Conservation (phyloP, 1,140 invertebrate genomes). For the Hesperophylax magnus region DNA sequence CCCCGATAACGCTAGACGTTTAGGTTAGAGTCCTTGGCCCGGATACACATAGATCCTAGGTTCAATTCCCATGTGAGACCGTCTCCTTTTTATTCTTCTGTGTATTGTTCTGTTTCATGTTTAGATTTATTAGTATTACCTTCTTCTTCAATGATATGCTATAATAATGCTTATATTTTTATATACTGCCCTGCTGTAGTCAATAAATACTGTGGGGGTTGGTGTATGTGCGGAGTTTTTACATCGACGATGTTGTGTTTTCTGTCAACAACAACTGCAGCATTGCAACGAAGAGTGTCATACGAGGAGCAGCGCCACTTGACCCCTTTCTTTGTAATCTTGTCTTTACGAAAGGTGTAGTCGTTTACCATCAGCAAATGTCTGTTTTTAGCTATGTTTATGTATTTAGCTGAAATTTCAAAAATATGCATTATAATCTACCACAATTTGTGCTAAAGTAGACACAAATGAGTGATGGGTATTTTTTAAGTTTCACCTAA, state of each 20-base stretch:
- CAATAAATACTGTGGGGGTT: conserved; percentile 3
- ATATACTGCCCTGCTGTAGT: neutral
- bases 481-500: too few relatives aligned
- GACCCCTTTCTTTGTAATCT: neutral
- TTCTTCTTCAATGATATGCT: too few relatives aligned
- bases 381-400: neutral
- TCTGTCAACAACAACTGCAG: neutral
- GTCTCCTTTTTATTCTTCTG: too few relatives aligned
- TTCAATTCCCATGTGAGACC: too few relatives aligned
- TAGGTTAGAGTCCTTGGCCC: too few relatives aligned
- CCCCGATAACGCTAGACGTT: too few relatives aligned
- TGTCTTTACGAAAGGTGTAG: conserved; percentile 28
- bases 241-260: neutral
- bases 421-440: neutral
- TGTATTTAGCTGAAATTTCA: conserved; percentile 28
- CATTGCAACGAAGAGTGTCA: neutral
- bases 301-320: conserved; percentile 42
- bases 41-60: too few relatives aligned
- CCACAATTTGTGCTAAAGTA: neutral
- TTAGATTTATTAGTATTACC: too few relatives aligned
- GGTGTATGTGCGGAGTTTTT: conserved; percentile 14
- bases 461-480: too few relatives aligned
- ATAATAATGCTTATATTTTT: neutral
- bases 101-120: too few relatives aligned
- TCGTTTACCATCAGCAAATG: conserved; percentile 34